Percentiles rank a stretch among this genome's conserved stretches.
These are phyloP conservation scores for Thalpophila matura DNA, from an alignment of 2,888 invertebrate genomes.

Conservation along the genomic window DNA sequence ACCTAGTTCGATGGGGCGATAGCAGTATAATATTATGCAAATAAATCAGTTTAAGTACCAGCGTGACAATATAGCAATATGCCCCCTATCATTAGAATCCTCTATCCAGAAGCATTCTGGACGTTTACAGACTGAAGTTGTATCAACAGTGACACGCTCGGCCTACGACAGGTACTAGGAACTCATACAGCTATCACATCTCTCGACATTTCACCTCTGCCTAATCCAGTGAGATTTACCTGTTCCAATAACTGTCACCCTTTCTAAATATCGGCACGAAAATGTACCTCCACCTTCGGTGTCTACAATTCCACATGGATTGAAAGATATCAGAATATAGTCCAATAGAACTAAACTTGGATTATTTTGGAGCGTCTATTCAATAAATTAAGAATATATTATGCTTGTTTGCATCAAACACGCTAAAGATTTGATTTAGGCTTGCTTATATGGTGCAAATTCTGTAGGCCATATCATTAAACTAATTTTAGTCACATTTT, in stretches of 20 bases:
- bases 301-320: conserved; percentile 9
- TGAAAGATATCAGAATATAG: conserved; percentile 16
- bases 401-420: no score
- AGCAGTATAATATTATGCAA: no score
- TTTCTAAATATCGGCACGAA: conserved; percentile 12
- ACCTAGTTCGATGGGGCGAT: no score
- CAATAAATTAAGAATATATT: neutral
- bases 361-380: neutral
- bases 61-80: no score
- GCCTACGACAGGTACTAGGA: neutral
- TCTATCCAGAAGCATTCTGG: neutral
- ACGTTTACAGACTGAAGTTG: neutral
- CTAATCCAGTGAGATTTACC: conserved; percentile 23
- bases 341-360: neutral
- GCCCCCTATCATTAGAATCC: neutral
- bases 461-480: no score
- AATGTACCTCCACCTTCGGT: conserved; percentile 13
- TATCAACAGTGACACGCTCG: neutral
- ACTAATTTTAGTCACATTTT: no score
- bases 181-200: neutral
- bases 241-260: conserved; percentile 36
- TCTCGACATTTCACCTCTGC: neutral
- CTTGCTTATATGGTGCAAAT: no score
- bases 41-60: no score
- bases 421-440: no score